Percentiles rank a stretch among this genome's conserved stretches.
Conservation (phyloP, 2,797 vertebrate species). For the Chromobotia macracanthus region DNA sequence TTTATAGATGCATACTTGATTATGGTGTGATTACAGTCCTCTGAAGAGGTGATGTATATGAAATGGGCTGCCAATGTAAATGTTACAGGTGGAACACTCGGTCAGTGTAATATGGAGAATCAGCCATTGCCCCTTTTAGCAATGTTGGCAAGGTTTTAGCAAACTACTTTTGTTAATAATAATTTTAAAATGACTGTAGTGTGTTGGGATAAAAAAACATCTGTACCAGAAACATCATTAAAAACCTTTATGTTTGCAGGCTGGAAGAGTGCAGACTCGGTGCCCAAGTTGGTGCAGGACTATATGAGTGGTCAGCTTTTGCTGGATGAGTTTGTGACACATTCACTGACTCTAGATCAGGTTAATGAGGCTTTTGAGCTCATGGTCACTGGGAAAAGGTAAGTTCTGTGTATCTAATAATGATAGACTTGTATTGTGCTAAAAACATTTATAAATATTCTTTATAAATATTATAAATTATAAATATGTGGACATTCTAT, state of each 20-base stretch:
- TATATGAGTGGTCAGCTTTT: slow-evolving; percentile 84
- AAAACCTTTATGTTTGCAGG: slow-evolving; percentile 65
- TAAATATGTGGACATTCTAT: no score
- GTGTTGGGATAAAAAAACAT: not conserved
- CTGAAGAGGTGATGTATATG: not conserved
- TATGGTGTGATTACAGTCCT: slow-evolving; percentile 46
- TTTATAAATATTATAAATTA: no score
- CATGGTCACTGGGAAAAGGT: slow-evolving; percentile 80
- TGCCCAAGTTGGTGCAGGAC: slow-evolving; percentile 81
- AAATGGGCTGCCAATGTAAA: no score
- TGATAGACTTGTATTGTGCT: not conserved
- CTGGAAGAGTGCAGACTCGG: slow-evolving; percentile 81
- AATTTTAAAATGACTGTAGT: not conserved
- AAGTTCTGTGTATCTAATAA: slow-evolving; percentile 2
- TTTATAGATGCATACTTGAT: not conserved
- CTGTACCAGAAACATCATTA: no score
- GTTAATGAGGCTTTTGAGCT: slow-evolving; percentile 84
- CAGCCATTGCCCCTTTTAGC: not conserved
- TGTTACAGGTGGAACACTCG: no score
- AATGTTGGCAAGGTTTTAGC: not conserved
- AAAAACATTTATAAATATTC: not conserved
- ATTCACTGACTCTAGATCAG: slow-evolving; percentile 76
- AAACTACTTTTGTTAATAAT: not conserved
- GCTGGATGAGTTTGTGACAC: slow-evolving; percentile 85
- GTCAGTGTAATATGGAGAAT: no score